phyloP scores from a whole-genome alignment of 1,140 invertebrate genomes.

The Heliconius congener region DNA sequence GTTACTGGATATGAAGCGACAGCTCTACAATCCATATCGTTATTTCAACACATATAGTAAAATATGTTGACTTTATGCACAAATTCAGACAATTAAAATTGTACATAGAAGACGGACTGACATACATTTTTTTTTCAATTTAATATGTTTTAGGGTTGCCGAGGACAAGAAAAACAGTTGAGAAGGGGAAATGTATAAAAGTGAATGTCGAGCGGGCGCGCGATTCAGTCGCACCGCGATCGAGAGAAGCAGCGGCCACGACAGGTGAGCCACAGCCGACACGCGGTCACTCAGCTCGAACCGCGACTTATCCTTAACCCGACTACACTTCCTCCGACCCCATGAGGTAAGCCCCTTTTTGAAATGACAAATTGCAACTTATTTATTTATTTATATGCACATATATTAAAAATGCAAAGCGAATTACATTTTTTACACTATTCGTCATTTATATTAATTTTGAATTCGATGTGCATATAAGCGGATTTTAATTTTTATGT shows the following conservation, averaged over 20 bases:
- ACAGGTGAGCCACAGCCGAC: slow-evolving; percentile 28
- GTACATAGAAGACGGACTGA: not conserved
- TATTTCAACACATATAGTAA: not conserved
- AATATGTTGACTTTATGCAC: not conserved
- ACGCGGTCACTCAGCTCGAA: slow-evolving; percentile 25
- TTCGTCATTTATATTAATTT: slow-evolving; percentile 10
- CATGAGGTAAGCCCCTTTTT: slow-evolving; percentile 63
- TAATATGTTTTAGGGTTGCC: slow-evolving; percentile 27
- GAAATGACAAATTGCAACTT: not conserved
- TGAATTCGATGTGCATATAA: slow-evolving; percentile 22
- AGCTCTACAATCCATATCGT: no score
- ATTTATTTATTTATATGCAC: not conserved
- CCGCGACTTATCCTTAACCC: slow-evolving; percentile 23
- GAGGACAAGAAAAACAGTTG: slow-evolving; percentile 32
- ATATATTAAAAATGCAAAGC: slow-evolving; percentile 32
- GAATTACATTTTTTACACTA: slow-evolving; percentile 25
- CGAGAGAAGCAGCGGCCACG: slow-evolving; percentile 49
- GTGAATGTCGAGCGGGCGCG: slow-evolving; percentile 57
- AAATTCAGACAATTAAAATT: not conserved
- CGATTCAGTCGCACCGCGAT: slow-evolving; percentile 66
- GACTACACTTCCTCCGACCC: slow-evolving; percentile 40
- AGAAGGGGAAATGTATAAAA: slow-evolving; percentile 71
- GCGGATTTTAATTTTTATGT: slow-evolving; percentile 6
- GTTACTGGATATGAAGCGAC: no score
- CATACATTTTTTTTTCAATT: not conserved